phyloP scores from a whole-genome alignment of 2,888 invertebrate genomes.

The Perizoma affinitatum region DNA sequence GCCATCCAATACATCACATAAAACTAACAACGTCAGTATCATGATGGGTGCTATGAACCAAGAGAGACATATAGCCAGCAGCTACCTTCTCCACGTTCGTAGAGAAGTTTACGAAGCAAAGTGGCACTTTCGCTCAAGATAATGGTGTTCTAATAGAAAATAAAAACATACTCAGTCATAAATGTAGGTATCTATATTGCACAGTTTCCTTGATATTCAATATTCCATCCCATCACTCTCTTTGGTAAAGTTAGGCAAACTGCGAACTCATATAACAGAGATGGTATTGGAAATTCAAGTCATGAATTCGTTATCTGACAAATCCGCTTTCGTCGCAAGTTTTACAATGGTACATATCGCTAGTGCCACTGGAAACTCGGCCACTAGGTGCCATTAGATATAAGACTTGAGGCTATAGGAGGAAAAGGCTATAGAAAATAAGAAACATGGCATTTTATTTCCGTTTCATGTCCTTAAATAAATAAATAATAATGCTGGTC shows the following conservation, averaged over 20 bases:
- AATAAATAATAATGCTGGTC: too few relatives aligned
- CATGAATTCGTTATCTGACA: conserved; percentile 18
- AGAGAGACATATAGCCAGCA: background rate
- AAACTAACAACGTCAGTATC: too few relatives aligned
- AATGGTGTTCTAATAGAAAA: conserved; percentile 6
- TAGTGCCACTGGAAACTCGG: background rate
- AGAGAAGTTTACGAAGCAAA: conserved; percentile 2
- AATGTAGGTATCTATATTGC: background rate
- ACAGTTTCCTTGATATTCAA: too few relatives aligned
- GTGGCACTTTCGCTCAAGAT: background rate
- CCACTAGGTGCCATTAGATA: background rate
- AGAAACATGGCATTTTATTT: too few relatives aligned
- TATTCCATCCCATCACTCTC: too few relatives aligned
- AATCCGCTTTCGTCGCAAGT: conserved; percentile 8
- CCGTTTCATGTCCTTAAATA: too few relatives aligned
- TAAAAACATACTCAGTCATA: background rate
- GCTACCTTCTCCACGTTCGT: background rate
- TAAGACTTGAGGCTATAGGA: too few relatives aligned
- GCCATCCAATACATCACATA: too few relatives aligned
- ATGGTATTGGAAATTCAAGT: background rate
- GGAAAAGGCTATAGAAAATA: too few relatives aligned
- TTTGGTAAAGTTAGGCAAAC: too few relatives aligned
- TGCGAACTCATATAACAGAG: background rate
- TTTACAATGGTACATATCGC: conserved; percentile 11
- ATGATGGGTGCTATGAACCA: too few relatives aligned